Base-by-base conservation (phyloP, 2,888 invertebrate genomes). In the Spodoptera picta region DNA sequence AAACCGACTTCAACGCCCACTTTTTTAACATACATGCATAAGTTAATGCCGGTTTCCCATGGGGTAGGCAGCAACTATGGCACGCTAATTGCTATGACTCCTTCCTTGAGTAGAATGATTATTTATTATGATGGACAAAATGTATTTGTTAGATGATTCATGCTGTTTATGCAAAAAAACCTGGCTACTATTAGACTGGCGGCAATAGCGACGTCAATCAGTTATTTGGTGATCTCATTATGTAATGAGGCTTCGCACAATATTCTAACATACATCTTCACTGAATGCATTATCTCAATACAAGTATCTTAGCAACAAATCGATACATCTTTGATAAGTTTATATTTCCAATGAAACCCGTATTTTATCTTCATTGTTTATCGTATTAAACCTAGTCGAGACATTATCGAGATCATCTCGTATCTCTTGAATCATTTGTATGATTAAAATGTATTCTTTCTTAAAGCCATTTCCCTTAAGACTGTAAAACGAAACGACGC, bases 331-430 rank as follows among this genome's bases (percentile, higher is more conserved):
- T 52, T 31, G 70, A 68, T 70, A 67, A 72, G n/a, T 60, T 50
- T 9, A 31, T 2, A 56, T 36, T 52, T 55, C 12, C 27, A 46
- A 23, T 24, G 57, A 57, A n/a, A 53, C 49, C 31, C 42, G 55
- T 69, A 71, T 69, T 52, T 55, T 46, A 53, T 65, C 57, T 60
- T 51, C 19, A 51, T 49, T 27, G 36, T 75, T 85, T 83, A 84
- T 85, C 84, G 78, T 57, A 52, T 19, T 64, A 65, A 78, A 73
- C 55, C 58, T 51, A 69, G 54, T 51, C 60, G 27, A 83, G 83
- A 83, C 82, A 81, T 62, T 88, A 89, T 90, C 88, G 57, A 60
- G 23, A 78, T 79, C 59, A 44, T 71, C 43, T 63, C 60, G 45
- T 72, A 79, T 81, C 75, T 60, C 36, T 48, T 36, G 50, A 62